Evolutionary conservation across 2,113 vertebrate genomes (phyloP).

Genomic region (Microtus richardsoni): DNA sequence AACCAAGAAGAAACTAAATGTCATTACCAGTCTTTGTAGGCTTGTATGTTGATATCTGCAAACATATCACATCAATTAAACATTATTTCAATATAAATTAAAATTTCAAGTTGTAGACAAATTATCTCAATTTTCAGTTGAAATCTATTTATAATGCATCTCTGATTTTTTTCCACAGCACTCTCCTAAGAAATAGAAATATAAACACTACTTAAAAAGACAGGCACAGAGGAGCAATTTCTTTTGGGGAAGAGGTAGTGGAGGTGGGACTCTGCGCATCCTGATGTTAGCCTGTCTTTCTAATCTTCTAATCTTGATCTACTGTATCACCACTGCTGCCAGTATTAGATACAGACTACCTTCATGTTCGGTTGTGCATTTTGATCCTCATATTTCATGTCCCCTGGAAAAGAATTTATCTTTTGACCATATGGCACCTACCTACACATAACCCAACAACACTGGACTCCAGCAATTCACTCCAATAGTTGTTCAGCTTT

Average conservation of each 20-base stretch:
- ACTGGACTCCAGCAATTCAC: too few species aligned
- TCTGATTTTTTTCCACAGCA: background rate
- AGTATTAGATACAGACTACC: background rate
- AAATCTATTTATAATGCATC: background rate
- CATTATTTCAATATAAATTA: background rate
- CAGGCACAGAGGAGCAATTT: background rate
- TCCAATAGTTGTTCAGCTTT: too few species aligned
- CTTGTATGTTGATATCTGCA: background rate
- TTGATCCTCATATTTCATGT: background rate
- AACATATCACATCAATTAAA: background rate
- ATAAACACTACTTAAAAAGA: background rate
- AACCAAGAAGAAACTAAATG: background rate
- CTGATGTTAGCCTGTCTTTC: background rate
- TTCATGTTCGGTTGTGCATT: background rate
- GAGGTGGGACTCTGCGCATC: fast-evolving
- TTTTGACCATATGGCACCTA: too few species aligned
- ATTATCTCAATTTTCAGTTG: background rate
- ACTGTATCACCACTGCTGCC: background rate
- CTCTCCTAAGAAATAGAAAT: background rate
- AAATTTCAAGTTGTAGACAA: background rate
- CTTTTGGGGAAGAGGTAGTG: background rate
- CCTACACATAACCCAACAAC: too few species aligned
- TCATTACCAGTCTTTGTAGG: background rate
- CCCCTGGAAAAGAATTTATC: too few species aligned
- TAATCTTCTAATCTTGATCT: background rate